Conservation (phyloP, 2,888 invertebrate genomes). For the Eupithecia insigniata region DNA sequence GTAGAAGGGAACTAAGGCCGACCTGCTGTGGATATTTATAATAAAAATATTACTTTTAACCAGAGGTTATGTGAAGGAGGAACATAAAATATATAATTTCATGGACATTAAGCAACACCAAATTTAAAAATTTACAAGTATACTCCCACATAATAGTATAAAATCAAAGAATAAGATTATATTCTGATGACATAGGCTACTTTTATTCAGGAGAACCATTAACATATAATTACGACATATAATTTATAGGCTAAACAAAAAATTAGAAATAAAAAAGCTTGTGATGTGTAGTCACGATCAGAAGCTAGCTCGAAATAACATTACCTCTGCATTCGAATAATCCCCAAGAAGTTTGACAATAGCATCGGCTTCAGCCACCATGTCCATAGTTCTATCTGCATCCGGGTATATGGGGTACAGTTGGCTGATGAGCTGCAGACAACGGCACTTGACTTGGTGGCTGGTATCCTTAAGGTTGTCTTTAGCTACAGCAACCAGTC, state of each 20-base stretch:
- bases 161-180: too few species aligned
- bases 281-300: not conserved
- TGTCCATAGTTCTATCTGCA: slow-evolving; percentile 72
- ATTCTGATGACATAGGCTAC: too few species aligned
- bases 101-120: too few species aligned
- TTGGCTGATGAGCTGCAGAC: slow-evolving; percentile 91
- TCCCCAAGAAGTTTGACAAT: slow-evolving; percentile 90
- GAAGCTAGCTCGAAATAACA: not conserved
- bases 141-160: too few species aligned
- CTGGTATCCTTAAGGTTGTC: slow-evolving; percentile 90
- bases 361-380: slow-evolving; percentile 83
- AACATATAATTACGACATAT: too few species aligned
- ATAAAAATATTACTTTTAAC: too few species aligned
- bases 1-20: not conserved
- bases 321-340: slow-evolving; percentile 90
- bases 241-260: too few species aligned
- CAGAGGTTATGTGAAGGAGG: too few species aligned
- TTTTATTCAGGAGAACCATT: not conserved
- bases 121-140: too few species aligned
- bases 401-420: slow-evolving; percentile 86
- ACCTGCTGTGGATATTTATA: not conserved
- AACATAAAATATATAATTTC: too few species aligned
- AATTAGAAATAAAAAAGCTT: slow-evolving; percentile 3
- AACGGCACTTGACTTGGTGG: slow-evolving; percentile 91
- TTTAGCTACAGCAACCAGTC: slow-evolving; percentile 86